phyloP scores from a whole-genome alignment of 2,797 vertebrate species.

The Sebastes glaucus region DNA sequence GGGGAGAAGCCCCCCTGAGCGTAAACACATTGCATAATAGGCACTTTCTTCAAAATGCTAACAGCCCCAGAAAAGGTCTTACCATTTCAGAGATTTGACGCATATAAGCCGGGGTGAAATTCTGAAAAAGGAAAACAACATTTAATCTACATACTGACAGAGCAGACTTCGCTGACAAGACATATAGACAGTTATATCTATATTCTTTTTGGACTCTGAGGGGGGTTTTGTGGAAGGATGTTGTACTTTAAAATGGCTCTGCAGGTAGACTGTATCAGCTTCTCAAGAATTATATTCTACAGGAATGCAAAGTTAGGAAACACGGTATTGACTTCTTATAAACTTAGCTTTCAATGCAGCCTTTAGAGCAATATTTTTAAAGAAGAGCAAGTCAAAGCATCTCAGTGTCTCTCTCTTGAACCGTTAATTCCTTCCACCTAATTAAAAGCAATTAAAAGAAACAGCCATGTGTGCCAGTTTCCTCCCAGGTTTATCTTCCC shows the following conservation, averaged over 20 bases:
- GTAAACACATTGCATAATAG: slow-evolving; percentile 79
- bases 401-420: not conserved
- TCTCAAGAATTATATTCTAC: not conserved
- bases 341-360: not conserved
- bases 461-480: not conserved
- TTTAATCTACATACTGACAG: slow-evolving; percentile 56
- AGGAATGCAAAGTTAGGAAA: not conserved
- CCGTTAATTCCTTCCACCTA: not conserved
- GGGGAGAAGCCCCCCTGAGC: slow-evolving; percentile 65
- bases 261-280: not conserved
- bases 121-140: slow-evolving; percentile 45
- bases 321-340: not conserved
- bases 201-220: not conserved
- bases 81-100: slow-evolving; percentile 64
- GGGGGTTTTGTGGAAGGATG: not conserved
- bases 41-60: slow-evolving; percentile 78
- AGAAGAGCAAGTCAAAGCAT: not conserved
- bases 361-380: not conserved
- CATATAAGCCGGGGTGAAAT: slow-evolving; percentile 52
- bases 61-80: slow-evolving; percentile 79
- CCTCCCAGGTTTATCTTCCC: not conserved
- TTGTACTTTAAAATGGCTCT: not conserved
- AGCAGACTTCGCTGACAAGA: not conserved
- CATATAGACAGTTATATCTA: not conserved
- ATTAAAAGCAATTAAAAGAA: slow-evolving; percentile 23